A percentile compares a stretch with the other conserved stretches of the same genome.
Evolutionary conservation across 2,113 vertebrate species (phyloP).

Genomic region (Brachyhypopomus occidentalis): DNA sequence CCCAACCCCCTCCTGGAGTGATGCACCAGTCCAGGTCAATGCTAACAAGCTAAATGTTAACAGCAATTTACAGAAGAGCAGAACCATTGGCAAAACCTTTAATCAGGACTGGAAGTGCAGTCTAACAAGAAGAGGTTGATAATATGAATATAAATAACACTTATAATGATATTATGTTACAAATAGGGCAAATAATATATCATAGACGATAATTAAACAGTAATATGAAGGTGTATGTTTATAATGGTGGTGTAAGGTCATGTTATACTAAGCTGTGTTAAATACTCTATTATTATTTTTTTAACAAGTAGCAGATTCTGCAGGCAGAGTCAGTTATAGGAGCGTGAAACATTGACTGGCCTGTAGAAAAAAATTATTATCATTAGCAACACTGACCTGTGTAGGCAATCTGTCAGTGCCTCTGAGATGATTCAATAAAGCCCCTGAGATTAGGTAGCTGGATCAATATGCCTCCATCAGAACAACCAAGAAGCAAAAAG

Average conservation of each 20-base stretch:
- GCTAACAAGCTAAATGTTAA: constrained; percentile 6
- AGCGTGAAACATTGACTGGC: background rate
- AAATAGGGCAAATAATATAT: too few species aligned
- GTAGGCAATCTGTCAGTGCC: constrained; percentile 39
- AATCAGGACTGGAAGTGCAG: background rate
- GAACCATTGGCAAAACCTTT: background rate
- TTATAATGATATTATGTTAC: too few species aligned
- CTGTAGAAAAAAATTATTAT: constrained; percentile 27
- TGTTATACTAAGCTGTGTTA: background rate
- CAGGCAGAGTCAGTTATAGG: background rate
- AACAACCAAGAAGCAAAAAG: constrained; percentile 39
- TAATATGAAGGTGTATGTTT: too few species aligned
- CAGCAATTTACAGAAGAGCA: constrained; percentile 34
- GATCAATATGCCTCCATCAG: constrained; percentile 56
- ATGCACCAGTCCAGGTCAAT: constrained; percentile 46
- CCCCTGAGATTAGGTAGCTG: constrained; percentile 42
- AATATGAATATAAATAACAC: too few species aligned
- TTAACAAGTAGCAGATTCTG: background rate
- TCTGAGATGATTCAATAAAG: constrained; percentile 52
- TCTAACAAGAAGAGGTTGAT: background rate
- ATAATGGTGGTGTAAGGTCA: background rate
- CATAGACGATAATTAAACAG: too few species aligned
- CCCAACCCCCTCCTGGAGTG: constrained; percentile 29
- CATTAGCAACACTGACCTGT: constrained; percentile 45
- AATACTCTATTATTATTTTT: background rate